Evolutionary conservation across 2,888 invertebrate species (phyloP).

Genomic region (Troilus luridus): DNA sequence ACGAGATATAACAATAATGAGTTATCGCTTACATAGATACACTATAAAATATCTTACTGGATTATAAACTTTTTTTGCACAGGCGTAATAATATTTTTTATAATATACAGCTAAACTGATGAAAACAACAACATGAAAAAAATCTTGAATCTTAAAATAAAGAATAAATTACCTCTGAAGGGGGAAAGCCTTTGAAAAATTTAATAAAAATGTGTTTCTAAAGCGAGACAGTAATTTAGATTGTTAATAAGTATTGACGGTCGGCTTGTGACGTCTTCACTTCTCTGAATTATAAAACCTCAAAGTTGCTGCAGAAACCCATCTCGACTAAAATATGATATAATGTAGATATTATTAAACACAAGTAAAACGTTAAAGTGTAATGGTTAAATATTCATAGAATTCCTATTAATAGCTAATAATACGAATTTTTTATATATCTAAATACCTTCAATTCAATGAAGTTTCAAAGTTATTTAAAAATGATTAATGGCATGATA

Average conservation of each 20-base stretch:
- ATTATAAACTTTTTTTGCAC: no score
- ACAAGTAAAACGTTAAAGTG: background rate
- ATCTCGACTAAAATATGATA: background rate
- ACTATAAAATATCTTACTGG: no score
- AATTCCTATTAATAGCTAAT: no score
- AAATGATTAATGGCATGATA: no score
- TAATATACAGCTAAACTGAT: background rate
- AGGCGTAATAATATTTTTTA: background rate
- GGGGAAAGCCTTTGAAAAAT: background rate
- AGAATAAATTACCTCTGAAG: background rate
- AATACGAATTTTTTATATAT: no score
- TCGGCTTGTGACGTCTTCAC: background rate
- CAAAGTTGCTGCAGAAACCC: background rate
- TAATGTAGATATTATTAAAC: background rate
- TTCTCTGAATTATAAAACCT: background rate
- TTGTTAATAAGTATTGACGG: background rate
- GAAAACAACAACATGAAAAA: no score
- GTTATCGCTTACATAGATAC: no score
- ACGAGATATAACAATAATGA: no score
- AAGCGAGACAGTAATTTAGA: conserved; percentile 9
- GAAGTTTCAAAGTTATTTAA: no score
- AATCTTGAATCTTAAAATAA: background rate
- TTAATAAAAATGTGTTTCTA: background rate
- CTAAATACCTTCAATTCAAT: no score
- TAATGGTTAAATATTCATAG: no score